Conservation (phyloP, 2,797 vertebrate genomes). For the Menidia menidia region DNA sequence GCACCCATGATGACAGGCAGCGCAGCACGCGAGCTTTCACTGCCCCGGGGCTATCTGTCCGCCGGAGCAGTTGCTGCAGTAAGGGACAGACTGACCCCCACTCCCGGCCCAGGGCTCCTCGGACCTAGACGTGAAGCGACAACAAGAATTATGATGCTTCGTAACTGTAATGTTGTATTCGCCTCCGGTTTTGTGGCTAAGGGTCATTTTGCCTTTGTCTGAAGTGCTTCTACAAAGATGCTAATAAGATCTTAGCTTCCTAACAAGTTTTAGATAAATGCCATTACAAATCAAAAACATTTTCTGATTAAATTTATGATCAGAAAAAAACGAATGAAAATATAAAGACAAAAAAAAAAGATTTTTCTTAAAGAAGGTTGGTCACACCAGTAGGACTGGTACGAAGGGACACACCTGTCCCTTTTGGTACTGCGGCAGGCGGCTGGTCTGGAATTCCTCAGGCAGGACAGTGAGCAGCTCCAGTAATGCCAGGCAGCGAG, state of each 20-base stretch:
- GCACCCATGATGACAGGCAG: constrained; percentile 98
- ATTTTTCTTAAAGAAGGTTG: background rate
- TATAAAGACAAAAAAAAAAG: no score
- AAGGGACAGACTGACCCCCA: constrained; percentile 93
- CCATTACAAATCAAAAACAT: background rate
- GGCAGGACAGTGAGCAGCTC: constrained; percentile 97
- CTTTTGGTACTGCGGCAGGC: constrained; percentile 94
- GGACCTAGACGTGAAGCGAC: constrained; percentile 81
- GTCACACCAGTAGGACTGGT: background rate
- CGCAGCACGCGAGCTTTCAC: constrained; percentile 96
- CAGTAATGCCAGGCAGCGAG: constrained; percentile 93
- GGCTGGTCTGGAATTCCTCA: constrained; percentile 98
- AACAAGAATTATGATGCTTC: constrained; percentile 12
- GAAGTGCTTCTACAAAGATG: background rate
- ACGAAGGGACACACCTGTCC: constrained; percentile 87
- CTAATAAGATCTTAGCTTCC: background rate
- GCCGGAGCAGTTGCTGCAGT: constrained; percentile 93
- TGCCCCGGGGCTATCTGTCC: constrained; percentile 92
- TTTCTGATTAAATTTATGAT: background rate
- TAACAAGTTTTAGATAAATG: background rate
- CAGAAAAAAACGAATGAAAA: background rate
- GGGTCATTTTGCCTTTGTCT: background rate
- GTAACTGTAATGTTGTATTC: background rate
- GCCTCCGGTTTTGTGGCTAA: background rate
- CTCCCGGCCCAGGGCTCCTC: constrained; percentile 91